Evolutionary conservation across 2,113 vertebrate species (phyloP).

Genomic region (Pollachius pollachius): DNA sequence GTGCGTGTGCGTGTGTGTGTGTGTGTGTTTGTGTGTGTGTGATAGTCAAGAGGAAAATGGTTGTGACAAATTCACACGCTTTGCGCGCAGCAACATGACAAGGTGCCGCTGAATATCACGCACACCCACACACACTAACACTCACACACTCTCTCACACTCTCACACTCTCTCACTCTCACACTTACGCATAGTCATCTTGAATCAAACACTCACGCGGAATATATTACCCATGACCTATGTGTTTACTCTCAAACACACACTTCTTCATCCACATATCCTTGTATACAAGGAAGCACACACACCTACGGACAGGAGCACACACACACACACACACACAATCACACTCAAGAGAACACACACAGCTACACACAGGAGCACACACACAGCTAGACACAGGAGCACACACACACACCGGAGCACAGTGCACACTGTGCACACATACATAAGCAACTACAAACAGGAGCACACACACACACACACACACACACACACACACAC

Average conservation of each 20-base stretch:
- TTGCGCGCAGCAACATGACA: conserved; percentile 34
- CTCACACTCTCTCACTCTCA: background rate
- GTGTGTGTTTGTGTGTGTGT: background rate
- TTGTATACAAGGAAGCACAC: no score
- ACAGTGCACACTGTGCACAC: no score
- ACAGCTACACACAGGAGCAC: no score
- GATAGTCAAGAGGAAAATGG: conserved; percentile 31
- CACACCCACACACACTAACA: background rate
- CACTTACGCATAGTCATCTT: conserved; percentile 15
- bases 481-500: background rate
- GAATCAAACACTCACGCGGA: background rate
- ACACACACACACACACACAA: no score
- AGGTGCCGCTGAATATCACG: conserved; percentile 22
- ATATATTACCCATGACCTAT: no score
- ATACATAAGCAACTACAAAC: no score
- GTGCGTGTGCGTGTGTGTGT: background rate
- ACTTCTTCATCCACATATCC: no score
- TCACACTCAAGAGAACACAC: no score
- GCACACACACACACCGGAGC: no score
- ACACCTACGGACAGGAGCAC: no score
- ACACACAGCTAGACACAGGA: no score
- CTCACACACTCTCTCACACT: background rate
- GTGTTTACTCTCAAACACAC: no score
- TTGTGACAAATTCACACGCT: conserved; percentile 46
- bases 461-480: background rate